Evolutionary conservation across 2,113 vertebrate species (phyloP), one percentile per base, ranked within the genome.

Genomic region (Platysternon megacephalum): DNA sequence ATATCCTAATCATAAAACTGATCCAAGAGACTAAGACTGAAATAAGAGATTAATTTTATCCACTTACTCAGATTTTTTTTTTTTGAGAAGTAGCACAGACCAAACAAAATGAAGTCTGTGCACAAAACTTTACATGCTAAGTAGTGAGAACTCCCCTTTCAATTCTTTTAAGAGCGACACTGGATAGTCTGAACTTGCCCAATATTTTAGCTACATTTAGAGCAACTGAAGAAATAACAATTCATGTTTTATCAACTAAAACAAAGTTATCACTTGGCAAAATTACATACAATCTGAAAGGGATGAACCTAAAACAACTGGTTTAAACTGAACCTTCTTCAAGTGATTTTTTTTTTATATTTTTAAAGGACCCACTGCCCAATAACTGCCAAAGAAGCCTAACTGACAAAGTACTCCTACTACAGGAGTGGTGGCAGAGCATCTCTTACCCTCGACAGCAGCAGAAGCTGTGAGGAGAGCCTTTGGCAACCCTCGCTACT

Each of bases 311-410:
- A 74, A 3, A 42, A 9, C 9, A 82, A 48, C 4, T 5, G 2
- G 39, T 79, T 89, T 35, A 19, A 79, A 84, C 3, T 19, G 52
- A 26, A 9, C 10, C 81, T 84, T 35, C 79, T 84, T 35, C 79
- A 81, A 79, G 58, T 16, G 0, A 82, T 8, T 53, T 76, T 55
- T 28, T 6, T 12, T 39, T 0, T 0, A 17, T 42, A 35, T 83
- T 89, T 0, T 22, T 42, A 13, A 85, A 88, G 78, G 7, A 29
- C 3, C 35, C 2, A 49, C 16, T 42, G 19, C 79, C 35, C 22
- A 52, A 78, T 19, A 72, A 84, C n/a, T 79, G 48, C 72, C 81
- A 58, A 85, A 85, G 3, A 11, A n/a, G 88, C 8, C 4, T 2
- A n/a, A 42, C 10, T 65, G 44, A 49, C 94, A 65, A 21, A 68